Conservation (phyloP, 2,113 vertebrate genomes). For the Hassar affinis region DNA sequence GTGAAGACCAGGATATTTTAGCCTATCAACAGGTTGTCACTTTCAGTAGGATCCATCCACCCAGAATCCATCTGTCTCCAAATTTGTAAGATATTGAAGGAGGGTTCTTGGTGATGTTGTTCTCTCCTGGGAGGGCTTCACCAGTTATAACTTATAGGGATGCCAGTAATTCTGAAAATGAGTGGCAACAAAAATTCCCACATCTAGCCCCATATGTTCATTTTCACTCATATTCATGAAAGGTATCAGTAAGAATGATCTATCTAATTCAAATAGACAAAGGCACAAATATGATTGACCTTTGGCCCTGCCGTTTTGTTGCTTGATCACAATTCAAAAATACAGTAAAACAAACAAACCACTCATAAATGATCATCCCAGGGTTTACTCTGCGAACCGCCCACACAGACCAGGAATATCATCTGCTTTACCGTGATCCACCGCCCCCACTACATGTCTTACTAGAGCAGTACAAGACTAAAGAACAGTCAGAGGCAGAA, state of each 20-base stretch:
- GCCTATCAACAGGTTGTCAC: not conserved
- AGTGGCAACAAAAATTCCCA: not conserved
- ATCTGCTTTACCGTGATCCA: slow-evolving; percentile 33
- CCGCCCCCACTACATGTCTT: slow-evolving; percentile 26
- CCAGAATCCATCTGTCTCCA: not conserved
- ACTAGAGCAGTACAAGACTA: slow-evolving; percentile 17
- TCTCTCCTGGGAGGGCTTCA: not conserved
- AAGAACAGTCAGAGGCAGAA: slow-evolving; percentile 14
- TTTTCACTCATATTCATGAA: not conserved
- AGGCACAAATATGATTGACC: not conserved
- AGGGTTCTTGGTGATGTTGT: not conserved
- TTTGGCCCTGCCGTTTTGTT: not conserved
- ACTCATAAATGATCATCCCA: slow-evolving; percentile 18
- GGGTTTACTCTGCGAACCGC: slow-evolving; percentile 17
- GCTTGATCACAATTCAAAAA: not conserved
- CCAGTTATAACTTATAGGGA: not conserved
- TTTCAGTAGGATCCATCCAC: not conserved
- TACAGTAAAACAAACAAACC: slow-evolving; percentile 3
- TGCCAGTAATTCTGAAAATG: not conserved
- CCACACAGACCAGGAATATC: slow-evolving; percentile 35
- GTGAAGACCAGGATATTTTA: not conserved
- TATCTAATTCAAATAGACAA: not conserved
- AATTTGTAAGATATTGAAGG: not conserved
- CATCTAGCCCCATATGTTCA: not conserved
- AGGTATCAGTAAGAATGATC: not conserved